These are phyloP conservation scores for Micromussa lordhowensis DNA, from an alignment of 92 coral and sea anemone genomes.

Conservation along the genomic window DNA sequence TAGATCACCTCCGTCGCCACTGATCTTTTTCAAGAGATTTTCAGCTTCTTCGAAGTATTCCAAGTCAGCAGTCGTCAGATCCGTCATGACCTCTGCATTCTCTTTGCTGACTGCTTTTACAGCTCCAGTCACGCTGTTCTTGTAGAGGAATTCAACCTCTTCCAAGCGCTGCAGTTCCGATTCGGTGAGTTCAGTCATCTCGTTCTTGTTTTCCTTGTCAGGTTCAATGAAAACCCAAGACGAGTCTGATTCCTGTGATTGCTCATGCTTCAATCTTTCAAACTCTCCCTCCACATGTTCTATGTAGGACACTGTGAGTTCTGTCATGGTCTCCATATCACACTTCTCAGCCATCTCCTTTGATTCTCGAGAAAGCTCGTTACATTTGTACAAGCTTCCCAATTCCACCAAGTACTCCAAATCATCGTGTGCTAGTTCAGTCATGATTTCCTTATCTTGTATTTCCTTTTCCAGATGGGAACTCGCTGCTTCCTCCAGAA, in stretches of 20 bases:
- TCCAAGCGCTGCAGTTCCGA: slow-evolving; percentile 58
- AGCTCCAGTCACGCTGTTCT: neutral
- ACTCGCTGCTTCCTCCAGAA: slow-evolving; percentile 54
- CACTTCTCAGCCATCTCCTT: neutral
- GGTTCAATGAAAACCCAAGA: slow-evolving; percentile 59
- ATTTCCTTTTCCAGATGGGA: neutral
- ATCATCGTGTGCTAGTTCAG: slow-evolving; percentile 61
- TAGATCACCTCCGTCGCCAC: slow-evolving; percentile 37
- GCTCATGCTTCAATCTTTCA: slow-evolving; percentile 14
- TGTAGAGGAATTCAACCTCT: slow-evolving; percentile 54
- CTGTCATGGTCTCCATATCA: slow-evolving; percentile 43
- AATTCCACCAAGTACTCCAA: slow-evolving; percentile 56
- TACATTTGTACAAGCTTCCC: neutral
- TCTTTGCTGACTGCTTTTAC: slow-evolving; percentile 15
- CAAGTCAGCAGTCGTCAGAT: slow-evolving; percentile 72
- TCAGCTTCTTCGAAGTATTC: slow-evolving; percentile 78
- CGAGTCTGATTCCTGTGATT: slow-evolving; percentile 30
- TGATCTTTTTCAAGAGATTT: slow-evolving; percentile 46
- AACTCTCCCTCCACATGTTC: slow-evolving; percentile 53
- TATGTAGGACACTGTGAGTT: slow-evolving; percentile 15
- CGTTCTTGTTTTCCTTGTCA: slow-evolving; percentile 22
- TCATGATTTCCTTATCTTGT: slow-evolving; percentile 41
- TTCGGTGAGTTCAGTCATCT: slow-evolving; percentile 51
- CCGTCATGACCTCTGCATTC: slow-evolving; percentile 72
- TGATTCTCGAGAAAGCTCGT: neutral